phyloP scores from a whole-genome alignment of 2,888 invertebrate genomes.

The Atherix ibis region DNA sequence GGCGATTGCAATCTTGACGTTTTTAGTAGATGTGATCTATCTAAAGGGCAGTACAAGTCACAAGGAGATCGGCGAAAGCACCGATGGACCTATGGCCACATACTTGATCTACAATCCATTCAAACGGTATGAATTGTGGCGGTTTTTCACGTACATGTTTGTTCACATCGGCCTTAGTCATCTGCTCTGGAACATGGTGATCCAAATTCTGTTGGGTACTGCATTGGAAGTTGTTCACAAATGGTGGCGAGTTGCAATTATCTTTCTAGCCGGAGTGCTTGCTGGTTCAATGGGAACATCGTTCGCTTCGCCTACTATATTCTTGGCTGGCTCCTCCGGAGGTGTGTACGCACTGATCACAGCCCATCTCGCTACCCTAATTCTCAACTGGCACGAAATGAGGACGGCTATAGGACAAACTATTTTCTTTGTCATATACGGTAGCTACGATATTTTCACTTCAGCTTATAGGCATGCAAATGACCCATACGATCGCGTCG shows the following conservation, averaged over 20 bases:
- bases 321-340: neutral
- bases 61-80: slow-evolving; percentile 26
- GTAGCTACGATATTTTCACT: slow-evolving; percentile 70
- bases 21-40: neutral
- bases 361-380: slow-evolving; percentile 33
- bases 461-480: slow-evolving; percentile 78
- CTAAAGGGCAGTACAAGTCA: no score
- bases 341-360: neutral
- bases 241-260: slow-evolving; percentile 69
- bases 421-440: slow-evolving; percentile 63
- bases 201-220: slow-evolving; percentile 44
- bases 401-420: slow-evolving; percentile 78
- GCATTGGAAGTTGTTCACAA: slow-evolving; percentile 86
- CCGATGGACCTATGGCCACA: slow-evolving; percentile 36
- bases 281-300: slow-evolving; percentile 65
- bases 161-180: neutral
- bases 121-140: neutral
- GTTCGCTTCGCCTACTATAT: slow-evolving; percentile 54
- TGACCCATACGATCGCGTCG: slow-evolving; percentile 40
- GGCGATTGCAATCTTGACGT: neutral
- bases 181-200: neutral
- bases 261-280: slow-evolving; percentile 61
- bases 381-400: slow-evolving; percentile 97
- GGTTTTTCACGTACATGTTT: neutral
- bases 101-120: neutral